Base-by-base conservation (phyloP, 1,140 invertebrate species). In the Heliconius nattereri region DNA sequence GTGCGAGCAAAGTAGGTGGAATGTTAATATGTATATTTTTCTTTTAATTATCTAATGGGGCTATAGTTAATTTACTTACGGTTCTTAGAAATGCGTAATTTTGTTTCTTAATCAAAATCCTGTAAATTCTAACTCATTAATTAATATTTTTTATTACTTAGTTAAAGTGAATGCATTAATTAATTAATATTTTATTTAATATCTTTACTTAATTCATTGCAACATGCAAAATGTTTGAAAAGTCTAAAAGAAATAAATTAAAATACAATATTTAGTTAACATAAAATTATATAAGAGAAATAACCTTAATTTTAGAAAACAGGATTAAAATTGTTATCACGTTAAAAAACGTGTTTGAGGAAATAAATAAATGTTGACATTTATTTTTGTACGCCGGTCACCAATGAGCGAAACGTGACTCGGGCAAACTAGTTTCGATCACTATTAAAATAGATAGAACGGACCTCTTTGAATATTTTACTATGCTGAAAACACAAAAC, bases 371-470 rank as follows among this genome's bases (percentile, higher is more conserved):
- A 49, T 66, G 75, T 80, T 73, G 79, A 73, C 74, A 80, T 80
- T 80, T 80, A 66, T 76, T 75, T 76, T 71, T 72, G 71, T 73
- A 76, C 76, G 71, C 79, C 71, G 79, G 79, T 80, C 71, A 66
- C 66, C 71, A 75, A 52, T 76, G 23, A 76, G 52, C 60, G 29
- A 76, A 73, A 80, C 75, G 79, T 80, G 79, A 76, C 79, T 80
- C 52, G 19, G 37, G 20, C 9, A 16, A 71, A 70, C 54, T 26
- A 49, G 45, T 74, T 52, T 29, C 49, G 73, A 52, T 74, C 13
- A 54, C 19, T 74, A 23, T 76, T 75, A 37, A 26, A 66, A 57
- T 57, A 23, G n/a, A 57, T 57, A 7, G 20, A 57, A 57, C 16
- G 13, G 5, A 66, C 60, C 23, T 66, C 60, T 26, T 29, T 66